phyloP scores from a whole-genome alignment of 2,113 vertebrate species.

The Tichodroma muraria region DNA sequence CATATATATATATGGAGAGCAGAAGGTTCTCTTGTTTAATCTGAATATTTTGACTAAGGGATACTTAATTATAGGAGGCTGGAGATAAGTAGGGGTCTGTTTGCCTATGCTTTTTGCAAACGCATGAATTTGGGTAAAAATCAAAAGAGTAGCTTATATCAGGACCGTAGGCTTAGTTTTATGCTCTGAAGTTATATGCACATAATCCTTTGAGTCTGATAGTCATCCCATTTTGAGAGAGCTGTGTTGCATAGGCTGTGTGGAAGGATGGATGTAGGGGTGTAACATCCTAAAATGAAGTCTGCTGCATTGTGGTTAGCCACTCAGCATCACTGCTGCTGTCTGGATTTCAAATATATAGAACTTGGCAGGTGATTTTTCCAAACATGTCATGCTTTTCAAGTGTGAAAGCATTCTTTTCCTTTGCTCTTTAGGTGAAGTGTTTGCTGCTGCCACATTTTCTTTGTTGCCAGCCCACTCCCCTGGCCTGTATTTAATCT shows the following conservation, averaged over 20 bases:
- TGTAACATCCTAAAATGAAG: background rate
- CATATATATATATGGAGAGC: background rate
- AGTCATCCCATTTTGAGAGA: background rate
- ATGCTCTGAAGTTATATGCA: background rate
- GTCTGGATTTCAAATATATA: background rate
- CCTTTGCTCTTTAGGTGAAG: background rate
- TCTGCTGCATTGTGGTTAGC: background rate
- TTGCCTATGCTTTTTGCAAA: background rate
- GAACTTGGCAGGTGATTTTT: background rate
- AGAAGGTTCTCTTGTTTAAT: background rate
- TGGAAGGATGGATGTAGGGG: background rate
- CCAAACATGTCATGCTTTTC: background rate
- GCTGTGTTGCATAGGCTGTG: accelerated
- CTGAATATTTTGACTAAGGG: background rate
- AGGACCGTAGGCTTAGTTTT: background rate
- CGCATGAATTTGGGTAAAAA: background rate
- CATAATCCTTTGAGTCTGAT: background rate
- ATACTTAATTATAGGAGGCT: background rate
- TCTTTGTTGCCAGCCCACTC: background rate
- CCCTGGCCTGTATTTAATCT: background rate
- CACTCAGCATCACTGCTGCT: background rate
- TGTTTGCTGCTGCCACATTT: background rate
- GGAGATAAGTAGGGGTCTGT: background rate
- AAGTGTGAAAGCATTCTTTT: background rate
- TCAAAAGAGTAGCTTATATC: background rate